These are phyloP conservation scores for Aplysia californica DNA, from an alignment of 1,140 invertebrate genomes.

Conservation along the genomic window DNA sequence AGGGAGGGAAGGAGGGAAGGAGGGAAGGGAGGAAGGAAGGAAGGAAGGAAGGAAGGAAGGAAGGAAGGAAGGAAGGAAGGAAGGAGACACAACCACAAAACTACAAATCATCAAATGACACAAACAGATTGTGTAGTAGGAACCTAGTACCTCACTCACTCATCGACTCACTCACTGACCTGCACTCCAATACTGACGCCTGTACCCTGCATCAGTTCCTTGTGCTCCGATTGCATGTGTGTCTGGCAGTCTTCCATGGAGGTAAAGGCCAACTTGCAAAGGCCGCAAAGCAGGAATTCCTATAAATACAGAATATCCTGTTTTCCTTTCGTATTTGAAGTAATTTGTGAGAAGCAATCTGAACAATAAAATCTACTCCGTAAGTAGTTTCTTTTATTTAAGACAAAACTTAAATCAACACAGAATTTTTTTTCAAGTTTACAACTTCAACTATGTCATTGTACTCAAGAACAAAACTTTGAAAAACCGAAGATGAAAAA, in stretches of 20 bases:
- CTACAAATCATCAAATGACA: too few species aligned
- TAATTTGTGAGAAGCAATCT: not conserved
- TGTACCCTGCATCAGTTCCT: constrained; percentile 25
- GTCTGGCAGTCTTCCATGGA: constrained; percentile 62
- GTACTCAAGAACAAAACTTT: not conserved
- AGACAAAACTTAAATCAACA: not conserved
- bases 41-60: not conserved
- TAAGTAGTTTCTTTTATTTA: not conserved
- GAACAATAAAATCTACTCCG: not conserved
- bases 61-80: not conserved
- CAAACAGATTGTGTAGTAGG: too few species aligned
- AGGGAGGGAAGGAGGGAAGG: not conserved
- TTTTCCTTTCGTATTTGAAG: not conserved
- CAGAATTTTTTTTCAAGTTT: not conserved
- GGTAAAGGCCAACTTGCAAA: constrained; percentile 61
- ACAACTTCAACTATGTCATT: not conserved
- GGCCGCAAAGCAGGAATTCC: constrained; percentile 63
- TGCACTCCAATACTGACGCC: constrained; percentile 52
- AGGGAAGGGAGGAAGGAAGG: not conserved
- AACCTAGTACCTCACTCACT: too few species aligned
- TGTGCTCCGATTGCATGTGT: constrained; percentile 61
- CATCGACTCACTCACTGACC: too few species aligned
- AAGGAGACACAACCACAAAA: too few species aligned
- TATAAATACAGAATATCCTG: constrained; percentile 23
- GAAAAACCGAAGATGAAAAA: too few species aligned